Conservation (phyloP, 2,113 vertebrate genomes). For the Cyanoliseus patagonus region DNA sequence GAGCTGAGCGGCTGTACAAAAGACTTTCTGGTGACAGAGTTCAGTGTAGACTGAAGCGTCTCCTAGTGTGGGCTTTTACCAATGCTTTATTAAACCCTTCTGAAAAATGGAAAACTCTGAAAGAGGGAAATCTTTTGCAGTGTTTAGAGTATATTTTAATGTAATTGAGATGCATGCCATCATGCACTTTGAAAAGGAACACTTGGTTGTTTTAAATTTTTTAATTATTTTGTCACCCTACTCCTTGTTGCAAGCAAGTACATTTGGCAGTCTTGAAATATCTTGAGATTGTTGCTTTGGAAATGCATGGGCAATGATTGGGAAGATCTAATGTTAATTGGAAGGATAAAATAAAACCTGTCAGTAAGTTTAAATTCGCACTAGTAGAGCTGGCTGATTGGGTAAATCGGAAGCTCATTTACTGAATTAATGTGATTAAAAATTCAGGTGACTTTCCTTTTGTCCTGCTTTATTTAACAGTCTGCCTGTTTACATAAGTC, state of each 20-base stretch:
- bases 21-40: not conserved
- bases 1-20: not conserved
- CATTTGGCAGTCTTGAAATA: slow-evolving; percentile 38
- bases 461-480: slow-evolving; percentile 57
- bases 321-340: slow-evolving; percentile 57
- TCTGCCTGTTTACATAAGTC: slow-evolving; percentile 48
- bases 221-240: not conserved
- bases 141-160: not conserved
- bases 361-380: slow-evolving; percentile 52
- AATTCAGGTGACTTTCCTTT: slow-evolving; percentile 55
- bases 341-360: slow-evolving; percentile 51
- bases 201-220: not conserved
- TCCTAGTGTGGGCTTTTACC: not conserved
- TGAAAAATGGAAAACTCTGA: not conserved
- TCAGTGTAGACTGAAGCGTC: not conserved
- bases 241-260: not conserved
- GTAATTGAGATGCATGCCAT: not conserved
- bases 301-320: not conserved
- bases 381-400: slow-evolving; percentile 28
- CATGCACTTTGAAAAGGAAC: not conserved
- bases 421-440: slow-evolving; percentile 65
- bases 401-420: slow-evolving; percentile 64
- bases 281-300: not conserved
- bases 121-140: not conserved
- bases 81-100: not conserved